Evolutionary conservation across 2,113 vertebrate species (phyloP).

Genomic region (Perca fluviatilis): DNA sequence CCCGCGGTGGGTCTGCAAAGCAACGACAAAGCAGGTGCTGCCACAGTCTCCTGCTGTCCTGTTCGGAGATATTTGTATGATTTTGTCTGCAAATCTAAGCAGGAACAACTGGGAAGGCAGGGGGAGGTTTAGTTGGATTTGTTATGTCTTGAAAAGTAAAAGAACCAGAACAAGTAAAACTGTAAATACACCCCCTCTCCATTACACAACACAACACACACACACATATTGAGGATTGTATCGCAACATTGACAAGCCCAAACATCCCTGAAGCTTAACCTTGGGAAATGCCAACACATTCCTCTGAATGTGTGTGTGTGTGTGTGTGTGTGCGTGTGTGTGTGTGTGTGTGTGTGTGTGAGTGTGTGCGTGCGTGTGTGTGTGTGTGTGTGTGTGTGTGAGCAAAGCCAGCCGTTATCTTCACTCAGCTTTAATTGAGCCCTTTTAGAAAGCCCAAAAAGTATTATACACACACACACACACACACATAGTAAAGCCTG

Average conservation of each 20-base stretch:
- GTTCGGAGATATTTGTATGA: neutral
- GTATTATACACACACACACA: slow-evolving; percentile 52
- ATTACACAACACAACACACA: slow-evolving; percentile 16
- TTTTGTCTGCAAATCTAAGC: neutral
- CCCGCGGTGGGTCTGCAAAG: slow-evolving; percentile 34
- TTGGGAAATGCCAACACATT: slow-evolving; percentile 74
- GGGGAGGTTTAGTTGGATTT: slow-evolving; percentile 19
- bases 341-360: neutral
- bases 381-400: slow-evolving; percentile 29
- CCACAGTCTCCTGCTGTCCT: slow-evolving; percentile 10
- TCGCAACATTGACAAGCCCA: slow-evolving; percentile 69
- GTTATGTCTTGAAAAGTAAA: slow-evolving; percentile 44
- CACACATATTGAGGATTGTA: slow-evolving; percentile 33
- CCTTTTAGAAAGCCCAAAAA: slow-evolving; percentile 77
- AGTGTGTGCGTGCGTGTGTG: slow-evolving; percentile 24
- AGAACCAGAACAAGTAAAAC: slow-evolving; percentile 27
- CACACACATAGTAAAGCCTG: slow-evolving; percentile 54
- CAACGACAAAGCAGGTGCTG: slow-evolving; percentile 66
- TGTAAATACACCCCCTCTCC: slow-evolving; percentile 23
- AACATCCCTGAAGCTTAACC: slow-evolving; percentile 73
- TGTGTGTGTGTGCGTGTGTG: slow-evolving; percentile 12
- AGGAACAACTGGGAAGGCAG: slow-evolving; percentile 5
- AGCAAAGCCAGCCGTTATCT: slow-evolving; percentile 75
- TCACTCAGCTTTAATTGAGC: slow-evolving; percentile 80
- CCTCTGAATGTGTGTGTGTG: slow-evolving; percentile 34